Percentiles rank a stretch among this genome's conserved stretches.
Evolutionary conservation across 2,888 invertebrate species (phyloP).

Genomic region (Phyllotreta cruciferae): DNA sequence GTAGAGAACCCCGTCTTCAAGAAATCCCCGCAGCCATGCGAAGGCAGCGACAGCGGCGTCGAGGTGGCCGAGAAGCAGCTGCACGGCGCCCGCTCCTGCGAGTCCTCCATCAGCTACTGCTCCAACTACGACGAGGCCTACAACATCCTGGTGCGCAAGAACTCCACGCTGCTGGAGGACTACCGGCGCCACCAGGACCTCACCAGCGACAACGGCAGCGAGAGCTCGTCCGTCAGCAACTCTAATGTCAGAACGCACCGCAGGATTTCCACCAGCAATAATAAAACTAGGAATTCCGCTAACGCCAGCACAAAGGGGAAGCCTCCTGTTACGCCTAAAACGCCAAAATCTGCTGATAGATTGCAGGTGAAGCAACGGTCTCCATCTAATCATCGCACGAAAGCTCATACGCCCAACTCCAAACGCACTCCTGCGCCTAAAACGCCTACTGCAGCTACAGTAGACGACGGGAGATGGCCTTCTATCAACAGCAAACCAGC

Average conservation of each 20-base stretch:
- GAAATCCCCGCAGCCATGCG: slow-evolving; percentile 55
- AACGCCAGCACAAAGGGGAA: slow-evolving; percentile 51
- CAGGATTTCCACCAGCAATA: slow-evolving; percentile 47
- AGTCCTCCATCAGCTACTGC: slow-evolving; percentile 79
- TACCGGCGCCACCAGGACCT: slow-evolving; percentile 61
- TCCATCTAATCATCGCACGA: slow-evolving; percentile 27
- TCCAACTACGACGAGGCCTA: slow-evolving; percentile 73
- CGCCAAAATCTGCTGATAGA: slow-evolving; percentile 57
- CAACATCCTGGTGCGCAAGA: slow-evolving; percentile 59
- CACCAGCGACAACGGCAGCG: slow-evolving; percentile 77
- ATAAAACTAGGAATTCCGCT: slow-evolving; percentile 45
- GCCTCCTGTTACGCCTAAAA: slow-evolving; percentile 52
- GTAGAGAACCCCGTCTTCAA: slow-evolving; percentile 47
- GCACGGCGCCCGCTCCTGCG: slow-evolving; percentile 73
- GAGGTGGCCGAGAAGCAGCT: slow-evolving; percentile 70
- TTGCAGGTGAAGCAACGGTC: slow-evolving; percentile 38
- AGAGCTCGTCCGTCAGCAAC: slow-evolving; percentile 76
- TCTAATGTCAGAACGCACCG: slow-evolving; percentile 56
- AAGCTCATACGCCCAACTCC: slow-evolving; percentile 46
- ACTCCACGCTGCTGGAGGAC: slow-evolving; percentile 57
- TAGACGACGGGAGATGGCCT: slow-evolving; percentile 69
- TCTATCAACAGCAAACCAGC: slow-evolving; percentile 61
- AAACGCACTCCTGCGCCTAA: slow-evolving; percentile 43
- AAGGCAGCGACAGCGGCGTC: slow-evolving; percentile 84
- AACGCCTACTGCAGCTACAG: background rate